phyloP scores from a whole-genome alignment of 2,797 vertebrate genomes.

The Siniperca obscura region DNA sequence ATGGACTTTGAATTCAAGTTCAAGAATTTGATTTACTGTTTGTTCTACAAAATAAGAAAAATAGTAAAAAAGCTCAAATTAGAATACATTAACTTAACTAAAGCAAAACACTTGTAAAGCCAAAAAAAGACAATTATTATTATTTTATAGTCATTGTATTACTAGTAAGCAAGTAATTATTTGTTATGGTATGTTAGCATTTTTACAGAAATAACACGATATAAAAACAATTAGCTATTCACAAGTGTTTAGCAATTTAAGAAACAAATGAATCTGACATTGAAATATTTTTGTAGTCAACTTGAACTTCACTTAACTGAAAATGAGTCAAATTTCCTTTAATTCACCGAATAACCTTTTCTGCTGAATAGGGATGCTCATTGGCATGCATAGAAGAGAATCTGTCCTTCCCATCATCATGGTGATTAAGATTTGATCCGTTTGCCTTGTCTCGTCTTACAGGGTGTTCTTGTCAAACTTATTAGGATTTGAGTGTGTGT shows the following conservation, averaged over 20 bases:
- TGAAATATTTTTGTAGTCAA: neutral
- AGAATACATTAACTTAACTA: neutral
- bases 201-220: neutral
- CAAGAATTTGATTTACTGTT: neutral
- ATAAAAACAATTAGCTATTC: no score
- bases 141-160: neutral
- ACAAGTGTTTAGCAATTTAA: neutral
- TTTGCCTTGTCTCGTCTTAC: slow-evolving; percentile 47
- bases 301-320: slow-evolving; percentile 5
- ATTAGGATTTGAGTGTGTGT: slow-evolving; percentile 32
- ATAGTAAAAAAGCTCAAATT: neutral
- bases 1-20: neutral
- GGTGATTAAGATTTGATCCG: slow-evolving; percentile 66
- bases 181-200: neutral
- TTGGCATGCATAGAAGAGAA: slow-evolving; percentile 48
- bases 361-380: slow-evolving; percentile 26
- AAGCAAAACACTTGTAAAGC: neutral
- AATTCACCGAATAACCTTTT: slow-evolving; percentile 38
- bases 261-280: slow-evolving; percentile 1
- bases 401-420: slow-evolving; percentile 43
- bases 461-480: slow-evolving; percentile 60
- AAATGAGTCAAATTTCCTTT: slow-evolving; percentile 20
- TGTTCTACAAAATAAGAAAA: neutral
- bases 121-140: neutral
- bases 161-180: neutral